Evolutionary conservation across 2,113 vertebrate genomes (phyloP).

Genomic region (Passer domesticus): DNA sequence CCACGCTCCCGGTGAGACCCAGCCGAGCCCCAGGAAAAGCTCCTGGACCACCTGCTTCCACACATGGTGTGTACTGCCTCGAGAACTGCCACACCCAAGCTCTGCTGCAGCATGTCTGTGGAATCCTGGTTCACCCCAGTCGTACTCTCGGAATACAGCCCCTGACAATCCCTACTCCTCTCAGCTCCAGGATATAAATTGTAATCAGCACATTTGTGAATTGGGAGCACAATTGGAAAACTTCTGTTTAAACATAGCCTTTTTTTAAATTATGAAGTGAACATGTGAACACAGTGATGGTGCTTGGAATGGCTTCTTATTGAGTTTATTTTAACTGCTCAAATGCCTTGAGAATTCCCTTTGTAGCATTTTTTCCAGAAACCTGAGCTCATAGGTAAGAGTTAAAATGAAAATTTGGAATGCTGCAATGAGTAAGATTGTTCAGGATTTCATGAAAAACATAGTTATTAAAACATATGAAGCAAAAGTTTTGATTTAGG

Average conservation of each 20-base stretch:
- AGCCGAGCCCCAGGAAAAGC: slow-evolving; percentile 77
- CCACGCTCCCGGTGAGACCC: slow-evolving; percentile 77
- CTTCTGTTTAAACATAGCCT: neutral
- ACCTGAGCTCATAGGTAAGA: neutral
- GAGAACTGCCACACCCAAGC: accelerated
- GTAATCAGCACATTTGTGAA: neutral
- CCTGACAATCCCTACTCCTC: neutral
- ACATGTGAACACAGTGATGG: neutral
- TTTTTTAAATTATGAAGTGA: neutral
- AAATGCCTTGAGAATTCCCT: neutral
- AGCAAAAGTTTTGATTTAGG: neutral
- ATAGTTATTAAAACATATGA: neutral
- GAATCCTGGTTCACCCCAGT: neutral
- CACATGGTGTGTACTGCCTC: slow-evolving; percentile 66
- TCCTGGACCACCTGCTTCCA: slow-evolving; percentile 71
- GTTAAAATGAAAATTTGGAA: neutral
- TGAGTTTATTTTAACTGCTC: neutral
- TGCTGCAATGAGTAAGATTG: neutral
- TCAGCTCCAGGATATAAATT: neutral
- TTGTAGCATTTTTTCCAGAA: neutral
- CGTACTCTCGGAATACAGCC: neutral
- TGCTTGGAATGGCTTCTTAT: neutral
- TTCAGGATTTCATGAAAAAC: neutral
- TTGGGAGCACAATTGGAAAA: neutral
- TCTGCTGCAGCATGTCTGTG: neutral